A percentile compares a stretch with the other conserved stretches of the same genome.
These are phyloP conservation scores for Protonibea diacanthus DNA, from an alignment of 2,797 vertebrate genomes.

Conservation along the genomic window DNA sequence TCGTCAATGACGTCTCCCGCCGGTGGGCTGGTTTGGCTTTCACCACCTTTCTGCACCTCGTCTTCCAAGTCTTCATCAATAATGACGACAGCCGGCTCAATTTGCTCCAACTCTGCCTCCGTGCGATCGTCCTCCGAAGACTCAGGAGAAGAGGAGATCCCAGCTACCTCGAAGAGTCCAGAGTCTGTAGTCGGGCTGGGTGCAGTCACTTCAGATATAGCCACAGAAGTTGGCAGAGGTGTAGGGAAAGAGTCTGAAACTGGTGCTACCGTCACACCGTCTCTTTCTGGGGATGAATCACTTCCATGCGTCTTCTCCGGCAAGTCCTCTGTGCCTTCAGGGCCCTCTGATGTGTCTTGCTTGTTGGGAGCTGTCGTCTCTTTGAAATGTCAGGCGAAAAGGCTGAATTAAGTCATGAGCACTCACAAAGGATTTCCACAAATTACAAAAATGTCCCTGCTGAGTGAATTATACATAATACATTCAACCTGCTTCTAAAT, in stretches of 20 bases:
- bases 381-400: constrained; percentile 54
- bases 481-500: constrained; percentile 11
- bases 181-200: constrained; percentile 46
- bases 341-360: constrained; percentile 68
- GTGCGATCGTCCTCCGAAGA: constrained; percentile 25
- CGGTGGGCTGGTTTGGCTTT: background rate
- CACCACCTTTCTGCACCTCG: background rate
- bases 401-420: constrained; percentile 17
- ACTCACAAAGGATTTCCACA: constrained; percentile 39
- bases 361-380: constrained; percentile 52
- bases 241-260: constrained; percentile 32
- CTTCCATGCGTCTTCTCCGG: constrained; percentile 35
- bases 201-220: constrained; percentile 25
- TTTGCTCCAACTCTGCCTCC: constrained; percentile 21
- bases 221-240: constrained; percentile 30
- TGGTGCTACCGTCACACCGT: constrained; percentile 35
- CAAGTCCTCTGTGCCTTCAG: constrained; percentile 12
- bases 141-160: constrained; percentile 9
- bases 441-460: constrained; percentile 24
- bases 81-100: constrained; percentile 21
- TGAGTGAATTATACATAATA: constrained; percentile 19
- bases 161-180: constrained; percentile 63
- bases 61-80: constrained; percentile 59
- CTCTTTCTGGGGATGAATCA: constrained; percentile 29
- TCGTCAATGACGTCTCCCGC: constrained; percentile 7